These are phyloP conservation scores for Phylloscopus trochilus DNA, from an alignment of 2,113 vertebrate species.

Conservation along the genomic window DNA sequence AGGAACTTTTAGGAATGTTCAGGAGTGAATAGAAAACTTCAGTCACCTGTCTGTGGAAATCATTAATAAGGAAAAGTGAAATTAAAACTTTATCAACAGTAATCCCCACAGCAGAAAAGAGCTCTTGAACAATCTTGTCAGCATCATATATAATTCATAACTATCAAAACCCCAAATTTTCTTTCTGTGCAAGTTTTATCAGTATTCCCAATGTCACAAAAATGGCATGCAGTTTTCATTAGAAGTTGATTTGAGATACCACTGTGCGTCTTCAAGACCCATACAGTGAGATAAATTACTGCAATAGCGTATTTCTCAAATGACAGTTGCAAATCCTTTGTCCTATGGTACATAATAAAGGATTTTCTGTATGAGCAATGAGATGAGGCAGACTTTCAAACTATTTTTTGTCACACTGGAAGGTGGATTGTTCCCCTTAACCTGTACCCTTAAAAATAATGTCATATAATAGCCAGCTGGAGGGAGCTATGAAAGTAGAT, in stretches of 20 bases:
- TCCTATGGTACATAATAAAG: constrained; percentile 49
- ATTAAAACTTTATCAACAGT: constrained; percentile 58
- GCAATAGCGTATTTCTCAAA: constrained; percentile 63
- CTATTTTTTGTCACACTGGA: constrained; percentile 23
- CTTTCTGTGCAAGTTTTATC: constrained; percentile 54
- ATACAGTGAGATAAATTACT: constrained; percentile 69
- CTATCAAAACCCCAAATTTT: constrained; percentile 56
- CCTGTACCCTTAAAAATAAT: neutral
- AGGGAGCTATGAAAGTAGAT: neutral
- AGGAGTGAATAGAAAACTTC: constrained; percentile 6
- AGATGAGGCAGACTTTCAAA: constrained; percentile 44
- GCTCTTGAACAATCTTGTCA: constrained; percentile 36
- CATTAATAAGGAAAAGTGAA: constrained; percentile 15
- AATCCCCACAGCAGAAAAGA: constrained; percentile 46
- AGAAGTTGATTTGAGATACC: constrained; percentile 64
- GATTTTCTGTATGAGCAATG: constrained; percentile 54
- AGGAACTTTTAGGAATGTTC: neutral
- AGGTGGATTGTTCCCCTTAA: neutral
- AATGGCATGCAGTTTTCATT: constrained; percentile 70
- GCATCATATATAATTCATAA: constrained; percentile 54
- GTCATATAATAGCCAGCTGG: neutral
- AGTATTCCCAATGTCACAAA: constrained; percentile 55
- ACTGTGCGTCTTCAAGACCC: constrained; percentile 63
- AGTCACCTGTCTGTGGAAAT: constrained; percentile 34
- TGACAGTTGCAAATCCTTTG: constrained; percentile 65